A percentile compares a stretch with the other conserved stretches of the same genome.
phyloP scores from a whole-genome alignment of 2,797 vertebrate genomes.

The Pogonophryne albipinna region DNA sequence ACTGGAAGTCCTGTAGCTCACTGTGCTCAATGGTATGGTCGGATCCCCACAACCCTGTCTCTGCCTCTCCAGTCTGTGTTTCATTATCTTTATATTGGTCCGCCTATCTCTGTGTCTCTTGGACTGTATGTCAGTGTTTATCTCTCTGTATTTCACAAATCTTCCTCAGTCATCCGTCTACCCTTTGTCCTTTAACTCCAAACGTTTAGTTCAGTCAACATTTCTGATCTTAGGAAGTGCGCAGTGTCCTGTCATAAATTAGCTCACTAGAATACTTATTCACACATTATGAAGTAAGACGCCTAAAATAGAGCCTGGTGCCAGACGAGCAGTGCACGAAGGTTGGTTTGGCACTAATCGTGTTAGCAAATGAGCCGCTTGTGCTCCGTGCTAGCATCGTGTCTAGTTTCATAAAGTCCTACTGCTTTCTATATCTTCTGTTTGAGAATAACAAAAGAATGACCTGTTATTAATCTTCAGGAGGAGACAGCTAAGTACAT shows the following conservation, averaged over 20 bases:
- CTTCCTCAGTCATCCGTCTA: constrained; percentile 19
- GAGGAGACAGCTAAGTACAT: too few relatives aligned
- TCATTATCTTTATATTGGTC: constrained; percentile 58
- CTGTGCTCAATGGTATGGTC: constrained; percentile 56
- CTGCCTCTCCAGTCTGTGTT: constrained; percentile 50
- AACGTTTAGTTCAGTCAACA: constrained; percentile 55
- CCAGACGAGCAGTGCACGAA: constrained; percentile 54
- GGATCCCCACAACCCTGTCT: constrained; percentile 42
- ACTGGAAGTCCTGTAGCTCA: constrained; percentile 69
- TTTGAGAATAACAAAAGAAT: not conserved
- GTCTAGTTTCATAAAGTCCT: constrained; percentile 25
- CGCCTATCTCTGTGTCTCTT: constrained; percentile 31
- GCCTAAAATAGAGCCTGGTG: constrained; percentile 70
- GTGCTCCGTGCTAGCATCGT: constrained; percentile 40
- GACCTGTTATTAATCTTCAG: not conserved
- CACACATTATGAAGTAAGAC: constrained; percentile 71
- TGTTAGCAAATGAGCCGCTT: constrained; percentile 52
- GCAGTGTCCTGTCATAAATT: constrained; percentile 64
- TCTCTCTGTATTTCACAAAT: constrained; percentile 26
- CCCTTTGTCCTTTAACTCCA: constrained; percentile 4
- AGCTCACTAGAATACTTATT: constrained; percentile 65
- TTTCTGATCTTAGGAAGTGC: constrained; percentile 47
- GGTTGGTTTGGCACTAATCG: constrained; percentile 49
- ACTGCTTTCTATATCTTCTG: constrained; percentile 3
- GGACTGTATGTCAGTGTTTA: constrained; percentile 38